Conservation (phyloP, 2,797 vertebrate genomes). For the Dipus sagitta region DNA sequence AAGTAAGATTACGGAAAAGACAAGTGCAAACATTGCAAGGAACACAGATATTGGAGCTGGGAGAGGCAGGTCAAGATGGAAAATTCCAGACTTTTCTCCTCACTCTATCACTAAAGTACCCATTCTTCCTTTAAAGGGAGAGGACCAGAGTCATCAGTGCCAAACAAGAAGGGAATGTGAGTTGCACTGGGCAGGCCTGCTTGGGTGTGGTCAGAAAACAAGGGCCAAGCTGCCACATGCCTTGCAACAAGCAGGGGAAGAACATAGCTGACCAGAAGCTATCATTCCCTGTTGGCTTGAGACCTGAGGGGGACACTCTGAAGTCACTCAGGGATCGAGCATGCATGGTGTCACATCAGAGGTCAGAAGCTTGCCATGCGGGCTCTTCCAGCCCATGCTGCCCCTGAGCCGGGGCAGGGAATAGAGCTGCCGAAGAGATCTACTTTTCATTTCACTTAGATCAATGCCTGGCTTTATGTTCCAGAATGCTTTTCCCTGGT, state of each 20-base stretch:
- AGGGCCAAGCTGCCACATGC: fast-evolving
- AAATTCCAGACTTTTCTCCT: not conserved
- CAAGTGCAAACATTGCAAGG: not conserved
- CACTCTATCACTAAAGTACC: fast-evolving
- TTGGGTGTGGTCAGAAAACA: not conserved
- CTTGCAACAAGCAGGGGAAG: not conserved
- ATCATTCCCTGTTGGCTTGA: not conserved
- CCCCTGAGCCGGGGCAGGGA: not conserved
- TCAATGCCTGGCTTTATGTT: slow-evolving; percentile 56
- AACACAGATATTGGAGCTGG: not conserved
- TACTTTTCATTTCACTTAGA: slow-evolving; percentile 68
- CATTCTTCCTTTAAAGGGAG: not conserved
- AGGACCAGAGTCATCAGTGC: not conserved
- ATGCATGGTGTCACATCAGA: not conserved
- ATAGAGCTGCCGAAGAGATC: slow-evolving; percentile 6
- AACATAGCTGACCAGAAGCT: not conserved
- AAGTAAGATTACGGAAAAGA: not conserved
- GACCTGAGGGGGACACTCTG: too few relatives aligned
- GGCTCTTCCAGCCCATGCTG: not conserved
- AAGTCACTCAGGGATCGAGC: not conserved
- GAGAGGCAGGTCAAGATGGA: not conserved
- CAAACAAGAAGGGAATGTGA: not conserved
- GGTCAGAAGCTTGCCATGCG: not conserved
- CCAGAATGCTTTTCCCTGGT: slow-evolving; percentile 67
- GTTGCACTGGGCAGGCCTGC: not conserved